Evolutionary conservation across 2,888 invertebrate species (phyloP).

Genomic region (Mamestra brassicae): DNA sequence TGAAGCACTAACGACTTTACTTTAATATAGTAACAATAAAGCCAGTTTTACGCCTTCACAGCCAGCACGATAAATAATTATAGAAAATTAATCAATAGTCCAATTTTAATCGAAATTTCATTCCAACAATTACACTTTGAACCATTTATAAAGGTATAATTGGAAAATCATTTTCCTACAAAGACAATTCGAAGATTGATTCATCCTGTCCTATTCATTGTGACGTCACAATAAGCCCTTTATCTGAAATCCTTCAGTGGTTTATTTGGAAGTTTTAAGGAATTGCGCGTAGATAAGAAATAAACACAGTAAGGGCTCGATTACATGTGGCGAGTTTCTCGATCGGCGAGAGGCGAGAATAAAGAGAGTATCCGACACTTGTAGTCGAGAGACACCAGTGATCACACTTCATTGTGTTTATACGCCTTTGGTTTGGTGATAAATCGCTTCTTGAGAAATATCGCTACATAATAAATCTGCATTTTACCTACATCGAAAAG

Average conservation of each 20-base stretch:
- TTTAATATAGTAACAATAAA: slow-evolving; percentile 5
- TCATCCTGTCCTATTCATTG: slow-evolving; percentile 53
- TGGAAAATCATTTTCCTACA: slow-evolving; percentile 52
- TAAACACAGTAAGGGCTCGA: slow-evolving; percentile 56
- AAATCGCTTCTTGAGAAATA: no score
- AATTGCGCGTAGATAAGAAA: slow-evolving; percentile 64
- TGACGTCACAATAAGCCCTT: slow-evolving; percentile 57
- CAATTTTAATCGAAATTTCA: slow-evolving; percentile 32
- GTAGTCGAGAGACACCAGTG: neutral
- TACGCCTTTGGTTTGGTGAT: no score
- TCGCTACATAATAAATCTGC: no score
- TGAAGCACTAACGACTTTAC: neutral
- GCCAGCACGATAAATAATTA: slow-evolving; percentile 39
- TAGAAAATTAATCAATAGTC: slow-evolving; percentile 41
- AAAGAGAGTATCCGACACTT: no score
- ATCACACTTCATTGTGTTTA: neutral
- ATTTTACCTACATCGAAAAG: no score
- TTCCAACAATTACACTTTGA: slow-evolving; percentile 20
- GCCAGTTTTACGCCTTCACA: slow-evolving; percentile 14
- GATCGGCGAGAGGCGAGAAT: neutral
- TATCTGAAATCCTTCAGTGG: slow-evolving; percentile 65
- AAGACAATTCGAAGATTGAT: slow-evolving; percentile 66
- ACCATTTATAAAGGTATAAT: slow-evolving; percentile 44
- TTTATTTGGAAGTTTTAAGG: slow-evolving; percentile 64
- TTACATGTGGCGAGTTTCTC: slow-evolving; percentile 1